Evolutionary conservation across 2,797 vertebrate species (phyloP), one percentile per base, ranked within the genome.

Genomic region (Synanceia verrucosa): DNA sequence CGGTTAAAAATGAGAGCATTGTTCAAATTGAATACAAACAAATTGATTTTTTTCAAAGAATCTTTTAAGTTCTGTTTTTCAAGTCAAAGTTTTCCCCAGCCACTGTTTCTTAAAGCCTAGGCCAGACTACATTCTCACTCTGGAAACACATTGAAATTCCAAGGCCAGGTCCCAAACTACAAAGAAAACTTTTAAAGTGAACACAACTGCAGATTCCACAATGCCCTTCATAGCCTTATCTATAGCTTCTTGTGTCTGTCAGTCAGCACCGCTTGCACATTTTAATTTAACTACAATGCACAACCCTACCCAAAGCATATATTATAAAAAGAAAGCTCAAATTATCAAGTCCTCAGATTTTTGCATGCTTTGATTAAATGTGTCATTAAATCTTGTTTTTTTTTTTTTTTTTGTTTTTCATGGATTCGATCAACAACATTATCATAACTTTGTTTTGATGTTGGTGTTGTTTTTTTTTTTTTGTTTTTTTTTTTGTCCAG

Each of bases 11-110:
- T 39, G 14, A 56, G 28, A 53, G 41, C 29, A 67, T 68, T 83
- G 57, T 70, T 83, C 44, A 66, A 59, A 71, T 24, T 70, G n/a
- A 86, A 77, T 52, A 61, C 52, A 60, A 67, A 72, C 39, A 14
- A 82, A 66, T 46, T 41, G 68, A 81, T 76, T 57, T 65, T 43
- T 33, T 19, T 65, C 47, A 67, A 48, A 62, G 13, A 73, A 72
- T 36, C 7, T 60, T 72, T 75, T 61, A 51, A 50, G 18, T 65
- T 65, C 16, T 68, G 37, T 70, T 74, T 70, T 80, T 50, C 10
- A 57, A 76, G 29, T 74, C 53, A 65, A 59, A 59, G 34, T 58
- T 73, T 58, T 36, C 56, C 64, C 57, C 24, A 60, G 60, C 46
- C 4, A 16, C 37, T 26, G 8, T 39, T 55, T 73, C 43, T 56